A percentile compares a stretch with the other conserved stretches of the same genome.
Conservation (phyloP, 2,888 invertebrate genomes). For the Meteorus cinctellus region DNA sequence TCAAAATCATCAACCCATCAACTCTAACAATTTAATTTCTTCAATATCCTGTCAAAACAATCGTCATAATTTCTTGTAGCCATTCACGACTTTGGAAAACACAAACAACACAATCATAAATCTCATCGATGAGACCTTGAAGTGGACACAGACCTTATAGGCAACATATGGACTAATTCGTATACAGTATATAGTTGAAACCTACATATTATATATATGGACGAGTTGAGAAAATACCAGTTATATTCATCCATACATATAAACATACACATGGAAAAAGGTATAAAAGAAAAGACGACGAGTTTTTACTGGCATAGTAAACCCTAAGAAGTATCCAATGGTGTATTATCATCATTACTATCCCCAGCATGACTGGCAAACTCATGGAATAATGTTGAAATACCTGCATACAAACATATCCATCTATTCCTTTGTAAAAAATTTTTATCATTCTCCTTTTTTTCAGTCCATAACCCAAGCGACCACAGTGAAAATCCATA, state of each 20-base stretch:
- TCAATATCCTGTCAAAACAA: too few relatives aligned
- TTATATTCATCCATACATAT: not conserved
- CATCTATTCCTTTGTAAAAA: not conserved
- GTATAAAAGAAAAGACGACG: constrained; percentile 3
- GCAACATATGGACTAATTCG: too few relatives aligned
- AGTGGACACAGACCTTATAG: too few relatives aligned
- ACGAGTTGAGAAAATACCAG: constrained; percentile 13
- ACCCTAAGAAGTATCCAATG: not conserved
- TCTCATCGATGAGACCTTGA: too few relatives aligned
- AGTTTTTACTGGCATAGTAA: constrained; percentile 15
- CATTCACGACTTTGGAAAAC: too few relatives aligned
- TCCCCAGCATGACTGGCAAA: not conserved
- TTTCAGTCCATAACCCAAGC: not conserved
- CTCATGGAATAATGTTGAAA: constrained; percentile 5
- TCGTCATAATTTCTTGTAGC: too few relatives aligned
- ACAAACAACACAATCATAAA: too few relatives aligned
- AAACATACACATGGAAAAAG: not conserved
- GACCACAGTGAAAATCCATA: not conserved
- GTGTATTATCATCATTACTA: constrained; percentile 22
- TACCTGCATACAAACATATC: not conserved
- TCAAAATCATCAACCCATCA: too few relatives aligned
- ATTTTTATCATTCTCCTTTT: not conserved
- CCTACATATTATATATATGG: constrained; percentile 12
- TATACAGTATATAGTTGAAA: not conserved
- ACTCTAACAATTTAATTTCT: too few relatives aligned